phyloP scores from a whole-genome alignment of 2,113 vertebrate genomes.

The Numida meleagris region DNA sequence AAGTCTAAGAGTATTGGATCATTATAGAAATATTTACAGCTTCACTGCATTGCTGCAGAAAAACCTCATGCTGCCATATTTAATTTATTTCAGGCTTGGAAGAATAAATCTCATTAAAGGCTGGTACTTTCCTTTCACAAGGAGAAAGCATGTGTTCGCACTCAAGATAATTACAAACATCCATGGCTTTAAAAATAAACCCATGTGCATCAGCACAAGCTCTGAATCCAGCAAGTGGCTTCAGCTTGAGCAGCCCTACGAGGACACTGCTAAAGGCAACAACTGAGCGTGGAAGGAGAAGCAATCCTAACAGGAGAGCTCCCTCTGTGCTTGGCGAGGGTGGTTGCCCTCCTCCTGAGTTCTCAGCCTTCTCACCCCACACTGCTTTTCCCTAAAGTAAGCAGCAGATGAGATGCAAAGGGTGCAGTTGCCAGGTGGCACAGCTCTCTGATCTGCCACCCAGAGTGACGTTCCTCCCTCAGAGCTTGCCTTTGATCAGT shows the following conservation, averaged over 20 bases:
- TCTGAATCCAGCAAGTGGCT: background rate
- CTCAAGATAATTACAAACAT: slow-evolving; percentile 49
- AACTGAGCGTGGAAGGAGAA: background rate
- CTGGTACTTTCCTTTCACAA: slow-evolving; percentile 13
- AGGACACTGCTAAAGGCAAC: background rate
- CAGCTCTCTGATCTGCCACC: background rate
- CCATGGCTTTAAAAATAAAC: background rate
- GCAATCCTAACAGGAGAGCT: background rate
- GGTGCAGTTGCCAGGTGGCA: background rate
- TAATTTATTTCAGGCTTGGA: slow-evolving; percentile 51
- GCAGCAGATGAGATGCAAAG: background rate
- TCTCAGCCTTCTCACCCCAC: background rate
- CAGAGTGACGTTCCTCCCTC: too few relatives aligned
- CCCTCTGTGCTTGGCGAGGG: too few relatives aligned
- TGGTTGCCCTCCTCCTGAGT: background rate
- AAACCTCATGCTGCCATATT: slow-evolving; percentile 2
- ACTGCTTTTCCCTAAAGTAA: background rate
- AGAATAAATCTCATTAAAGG: slow-evolving; percentile 49
- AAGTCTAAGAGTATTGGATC: background rate
- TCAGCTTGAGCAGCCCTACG: background rate
- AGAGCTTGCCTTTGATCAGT: background rate
- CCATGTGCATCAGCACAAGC: background rate
- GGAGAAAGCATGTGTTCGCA: slow-evolving; percentile 53
- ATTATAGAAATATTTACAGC: slow-evolving; percentile 52
- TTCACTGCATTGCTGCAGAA: background rate